phyloP scores from a whole-genome alignment of 2,888 invertebrate genomes.

The Rhabditoides inermis region DNA sequence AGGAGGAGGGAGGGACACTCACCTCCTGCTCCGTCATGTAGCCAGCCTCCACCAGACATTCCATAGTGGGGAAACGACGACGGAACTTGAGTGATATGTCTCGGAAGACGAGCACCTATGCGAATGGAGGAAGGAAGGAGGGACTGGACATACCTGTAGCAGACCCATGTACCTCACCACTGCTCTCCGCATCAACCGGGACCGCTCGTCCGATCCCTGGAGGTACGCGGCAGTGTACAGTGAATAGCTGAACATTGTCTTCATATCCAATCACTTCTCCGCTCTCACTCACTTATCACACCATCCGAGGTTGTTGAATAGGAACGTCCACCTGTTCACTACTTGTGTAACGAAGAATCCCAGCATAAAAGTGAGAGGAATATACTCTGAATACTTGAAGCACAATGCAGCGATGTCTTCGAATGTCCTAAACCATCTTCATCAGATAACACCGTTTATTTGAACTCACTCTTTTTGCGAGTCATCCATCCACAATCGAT shows the following conservation, averaged over 20 bases:
- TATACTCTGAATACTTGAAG: constrained; percentile 5
- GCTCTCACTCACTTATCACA: constrained; percentile 6
- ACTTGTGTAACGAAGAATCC: constrained; percentile 8
- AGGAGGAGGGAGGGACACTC: too few relatives aligned
- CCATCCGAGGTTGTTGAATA: constrained; percentile 7
- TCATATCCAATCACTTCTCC: background rate
- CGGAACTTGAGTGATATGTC: constrained; percentile 3
- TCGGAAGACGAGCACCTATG: constrained; percentile 3
- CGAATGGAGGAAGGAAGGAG: too few relatives aligned
- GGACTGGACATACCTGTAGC: too few relatives aligned
- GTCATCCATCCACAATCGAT: constrained; percentile 5
- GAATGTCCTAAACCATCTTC: background rate
- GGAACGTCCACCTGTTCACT: constrained; percentile 4
- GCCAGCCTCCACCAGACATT: constrained; percentile 3
- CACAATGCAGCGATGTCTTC: constrained; percentile 6
- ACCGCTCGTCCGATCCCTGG: constrained; percentile 4
- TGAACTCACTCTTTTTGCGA: constrained; percentile 3
- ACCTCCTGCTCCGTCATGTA: too few relatives aligned
- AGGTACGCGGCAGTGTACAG: constrained; percentile 3
- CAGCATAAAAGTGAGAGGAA: constrained; percentile 7
- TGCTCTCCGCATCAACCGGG: constrained; percentile 5
- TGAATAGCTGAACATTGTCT: constrained; percentile 1
- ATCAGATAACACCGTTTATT: too few relatives aligned
- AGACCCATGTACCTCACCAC: constrained; percentile 3
- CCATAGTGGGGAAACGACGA: constrained; percentile 4